Conservation (phyloP, 2,113 vertebrate genomes). For the Corydoras maculifer region DNA sequence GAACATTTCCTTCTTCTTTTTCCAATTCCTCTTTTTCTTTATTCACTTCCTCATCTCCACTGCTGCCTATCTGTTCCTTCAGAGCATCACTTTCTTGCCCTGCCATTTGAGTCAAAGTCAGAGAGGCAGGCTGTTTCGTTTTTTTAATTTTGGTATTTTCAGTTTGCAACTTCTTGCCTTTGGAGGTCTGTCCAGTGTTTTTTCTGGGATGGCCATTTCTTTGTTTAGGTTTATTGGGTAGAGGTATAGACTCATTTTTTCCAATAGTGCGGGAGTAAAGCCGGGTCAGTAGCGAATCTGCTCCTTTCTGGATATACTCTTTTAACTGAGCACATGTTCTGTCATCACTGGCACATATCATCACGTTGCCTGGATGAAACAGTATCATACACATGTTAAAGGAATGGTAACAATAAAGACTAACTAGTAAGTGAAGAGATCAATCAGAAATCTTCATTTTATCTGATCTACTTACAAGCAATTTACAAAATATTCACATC, state of each 20-base stretch:
- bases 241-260: constrained; percentile 61
- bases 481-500: too few species aligned
- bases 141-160: constrained; percentile 49
- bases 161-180: constrained; percentile 59
- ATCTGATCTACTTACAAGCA: too few species aligned
- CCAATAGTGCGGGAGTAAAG: constrained; percentile 80
- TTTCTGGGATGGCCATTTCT: constrained; percentile 44
- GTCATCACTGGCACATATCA: constrained; percentile 95
- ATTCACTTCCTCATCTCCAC: constrained; percentile 57
- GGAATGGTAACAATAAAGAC: background rate
- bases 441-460: too few species aligned
- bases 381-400: background rate
- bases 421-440: too few species aligned
- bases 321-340: constrained; percentile 89
- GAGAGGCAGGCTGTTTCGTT: constrained; percentile 56
- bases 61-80: constrained; percentile 49
- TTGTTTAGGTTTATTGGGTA: constrained; percentile 51
- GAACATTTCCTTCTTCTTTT: constrained; percentile 61
- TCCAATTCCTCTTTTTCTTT: constrained; percentile 36
- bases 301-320: constrained; percentile 73
- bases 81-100: constrained; percentile 49
- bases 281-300: constrained; percentile 73
- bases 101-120: constrained; percentile 82
- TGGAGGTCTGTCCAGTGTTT: constrained; percentile 47
- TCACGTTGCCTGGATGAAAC: constrained; percentile 71